A percentile compares a stretch with the other conserved stretches of the same genome.
Conservation (phyloP, 2,113 vertebrate genomes). For the Amblyornis subalaris region DNA sequence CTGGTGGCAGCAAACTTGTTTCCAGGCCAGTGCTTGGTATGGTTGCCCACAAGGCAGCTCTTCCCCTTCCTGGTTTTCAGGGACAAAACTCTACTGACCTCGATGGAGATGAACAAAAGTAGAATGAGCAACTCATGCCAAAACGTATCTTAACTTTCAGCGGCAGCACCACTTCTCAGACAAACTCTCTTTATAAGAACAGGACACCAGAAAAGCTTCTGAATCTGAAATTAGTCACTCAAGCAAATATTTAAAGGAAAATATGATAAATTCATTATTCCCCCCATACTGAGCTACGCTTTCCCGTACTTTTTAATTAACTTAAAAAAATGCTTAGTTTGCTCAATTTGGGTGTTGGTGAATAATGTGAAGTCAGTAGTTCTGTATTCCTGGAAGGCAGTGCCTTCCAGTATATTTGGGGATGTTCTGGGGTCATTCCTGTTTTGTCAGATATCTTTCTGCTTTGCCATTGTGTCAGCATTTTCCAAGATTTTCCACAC, state of each 20-base stretch:
- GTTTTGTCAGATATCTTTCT: slow-evolving; percentile 11
- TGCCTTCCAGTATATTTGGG: neutral
- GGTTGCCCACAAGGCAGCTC: rapidly evolving
- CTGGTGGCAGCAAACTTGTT: rapidly evolving
- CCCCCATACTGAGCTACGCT: neutral
- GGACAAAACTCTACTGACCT: neutral
- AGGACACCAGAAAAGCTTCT: neutral
- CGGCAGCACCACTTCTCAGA: neutral
- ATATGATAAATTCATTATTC: neutral
- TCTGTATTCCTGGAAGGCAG: slow-evolving; percentile 5
- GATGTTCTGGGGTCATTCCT: slow-evolving; percentile 12
- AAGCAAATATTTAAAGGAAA: neutral
- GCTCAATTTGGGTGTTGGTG: neutral
- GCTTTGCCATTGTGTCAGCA: slow-evolving; percentile 3
- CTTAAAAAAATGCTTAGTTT: neutral
- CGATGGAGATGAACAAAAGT: neutral
- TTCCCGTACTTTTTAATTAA: neutral
- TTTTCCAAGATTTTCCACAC: neutral
- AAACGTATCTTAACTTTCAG: neutral
- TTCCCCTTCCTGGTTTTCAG: neutral
- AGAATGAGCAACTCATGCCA: neutral
- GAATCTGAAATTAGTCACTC: neutral
- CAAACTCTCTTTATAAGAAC: neutral
- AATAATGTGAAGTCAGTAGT: slow-evolving; percentile 31
- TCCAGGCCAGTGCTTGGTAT: neutral